A percentile compares a stretch with the other conserved stretches of the same genome.
phyloP scores from a whole-genome alignment of 2,113 vertebrate species.

The Saccopteryx leptura region DNA sequence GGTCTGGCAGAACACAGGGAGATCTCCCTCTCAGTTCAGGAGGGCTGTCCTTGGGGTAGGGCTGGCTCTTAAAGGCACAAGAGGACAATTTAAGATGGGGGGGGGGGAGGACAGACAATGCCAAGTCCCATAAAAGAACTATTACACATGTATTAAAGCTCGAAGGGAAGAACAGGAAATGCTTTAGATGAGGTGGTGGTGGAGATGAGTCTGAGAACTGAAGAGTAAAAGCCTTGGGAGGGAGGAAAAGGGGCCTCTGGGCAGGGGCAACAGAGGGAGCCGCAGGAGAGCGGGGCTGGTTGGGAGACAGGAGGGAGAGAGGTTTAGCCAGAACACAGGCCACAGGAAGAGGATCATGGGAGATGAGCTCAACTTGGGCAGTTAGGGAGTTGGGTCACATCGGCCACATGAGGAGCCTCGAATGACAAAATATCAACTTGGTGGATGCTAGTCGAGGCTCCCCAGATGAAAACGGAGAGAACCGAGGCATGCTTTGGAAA shows the following conservation, averaged over 20 bases:
- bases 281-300: neutral
- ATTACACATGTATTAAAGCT: neutral
- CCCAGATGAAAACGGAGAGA: neutral
- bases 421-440: neutral
- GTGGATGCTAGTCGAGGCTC: neutral
- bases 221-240: neutral
- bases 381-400: neutral
- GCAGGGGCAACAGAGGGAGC: neutral
- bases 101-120: neutral
- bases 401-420: neutral
- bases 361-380: neutral
- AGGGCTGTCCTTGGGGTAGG: constrained; percentile 86
- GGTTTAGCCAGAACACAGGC: neutral
- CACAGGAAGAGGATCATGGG: neutral
- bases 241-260: constrained; percentile 29
- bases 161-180: neutral
- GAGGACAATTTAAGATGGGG: constrained; percentile 85
- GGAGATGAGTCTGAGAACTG: neutral
- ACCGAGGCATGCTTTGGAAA: neutral
- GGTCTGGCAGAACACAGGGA: constrained; percentile 86
- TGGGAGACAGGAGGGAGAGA: neutral
- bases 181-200: neutral
- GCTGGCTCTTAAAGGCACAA: constrained; percentile 91
- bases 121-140: neutral
- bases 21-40: constrained; percentile 87